These are phyloP conservation scores for Chiloscyllium plagiosum DNA, from an alignment of 2,113 vertebrate genomes.

Conservation along the genomic window DNA sequence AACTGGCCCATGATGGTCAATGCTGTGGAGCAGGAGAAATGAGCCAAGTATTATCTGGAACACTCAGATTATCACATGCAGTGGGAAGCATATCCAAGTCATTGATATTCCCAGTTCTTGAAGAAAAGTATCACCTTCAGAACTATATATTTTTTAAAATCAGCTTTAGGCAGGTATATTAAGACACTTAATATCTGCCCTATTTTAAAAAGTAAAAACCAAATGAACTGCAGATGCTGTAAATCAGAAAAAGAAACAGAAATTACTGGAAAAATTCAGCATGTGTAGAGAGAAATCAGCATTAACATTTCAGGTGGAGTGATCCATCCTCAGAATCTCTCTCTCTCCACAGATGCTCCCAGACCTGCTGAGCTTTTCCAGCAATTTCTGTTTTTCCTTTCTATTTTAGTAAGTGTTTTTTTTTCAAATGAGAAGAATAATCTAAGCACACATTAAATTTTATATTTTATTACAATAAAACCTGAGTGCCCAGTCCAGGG, in stretches of 20 bases:
- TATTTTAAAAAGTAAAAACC: neutral
- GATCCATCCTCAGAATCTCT: too few relatives aligned
- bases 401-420: neutral
- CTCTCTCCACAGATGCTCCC: too few relatives aligned
- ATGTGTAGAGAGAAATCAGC: too few relatives aligned
- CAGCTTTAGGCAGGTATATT: neutral
- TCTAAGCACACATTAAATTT: neutral
- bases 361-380: too few relatives aligned
- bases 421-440: neutral
- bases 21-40: neutral
- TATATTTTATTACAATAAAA: neutral
- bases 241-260: too few relatives aligned
- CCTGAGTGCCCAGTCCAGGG: neutral
- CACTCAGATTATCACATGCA: conserved; percentile 29
- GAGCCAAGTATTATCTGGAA: conserved; percentile 39
- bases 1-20: neutral
- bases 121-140: neutral
- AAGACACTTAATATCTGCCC: neutral
- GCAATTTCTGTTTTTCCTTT: too few relatives aligned
- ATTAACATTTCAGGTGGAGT: too few relatives aligned
- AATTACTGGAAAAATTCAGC: too few relatives aligned
- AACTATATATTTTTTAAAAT: neutral
- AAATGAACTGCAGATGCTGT: too few relatives aligned
- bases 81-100: neutral
- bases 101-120: neutral